Evolutionary conservation across 1,140 invertebrate genomes (phyloP).

Genomic region (Drosophila paulistorum): DNA sequence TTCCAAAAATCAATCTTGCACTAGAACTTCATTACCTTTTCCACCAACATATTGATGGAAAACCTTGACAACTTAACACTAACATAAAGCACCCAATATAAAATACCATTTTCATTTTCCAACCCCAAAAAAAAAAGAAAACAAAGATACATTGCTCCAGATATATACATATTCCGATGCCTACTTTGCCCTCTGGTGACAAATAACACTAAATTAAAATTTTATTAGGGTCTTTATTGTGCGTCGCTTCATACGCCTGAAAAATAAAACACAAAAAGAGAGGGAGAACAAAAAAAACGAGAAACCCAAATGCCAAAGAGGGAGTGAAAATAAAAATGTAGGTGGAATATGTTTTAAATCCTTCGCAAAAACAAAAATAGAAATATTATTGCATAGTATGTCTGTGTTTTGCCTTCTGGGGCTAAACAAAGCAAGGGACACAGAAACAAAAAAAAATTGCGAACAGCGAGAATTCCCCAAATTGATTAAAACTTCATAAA

Average conservation of each 20-base stretch:
- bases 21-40: not conserved
- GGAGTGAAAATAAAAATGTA: constrained; percentile 30
- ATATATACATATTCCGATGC: constrained; percentile 13
- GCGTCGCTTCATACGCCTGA: constrained; percentile 59
- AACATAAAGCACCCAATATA: constrained; percentile 33
- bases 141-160: constrained; percentile 36
- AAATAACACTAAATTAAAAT: constrained; percentile 81
- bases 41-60: constrained; percentile 9
- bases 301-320: constrained; percentile 21
- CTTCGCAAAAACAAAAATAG: constrained; percentile 47
- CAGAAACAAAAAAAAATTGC: constrained; percentile 32
- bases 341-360: constrained; percentile 75
- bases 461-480: constrained; percentile 73
- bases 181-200: constrained; percentile 66
- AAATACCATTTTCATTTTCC: constrained; percentile 47
- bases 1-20: no score
- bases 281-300: constrained; percentile 13
- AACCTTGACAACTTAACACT: constrained; percentile 48
- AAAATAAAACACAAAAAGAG: constrained; percentile 18
- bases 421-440: constrained; percentile 51
- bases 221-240: constrained; percentile 81
- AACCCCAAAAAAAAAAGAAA: constrained; percentile 28
- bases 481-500: constrained; percentile 82
- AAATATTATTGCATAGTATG: constrained; percentile 42
- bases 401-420: constrained; percentile 58